Evolutionary conservation across 2,113 vertebrate genomes (phyloP).

Genomic region (Chionomys nivalis): DNA sequence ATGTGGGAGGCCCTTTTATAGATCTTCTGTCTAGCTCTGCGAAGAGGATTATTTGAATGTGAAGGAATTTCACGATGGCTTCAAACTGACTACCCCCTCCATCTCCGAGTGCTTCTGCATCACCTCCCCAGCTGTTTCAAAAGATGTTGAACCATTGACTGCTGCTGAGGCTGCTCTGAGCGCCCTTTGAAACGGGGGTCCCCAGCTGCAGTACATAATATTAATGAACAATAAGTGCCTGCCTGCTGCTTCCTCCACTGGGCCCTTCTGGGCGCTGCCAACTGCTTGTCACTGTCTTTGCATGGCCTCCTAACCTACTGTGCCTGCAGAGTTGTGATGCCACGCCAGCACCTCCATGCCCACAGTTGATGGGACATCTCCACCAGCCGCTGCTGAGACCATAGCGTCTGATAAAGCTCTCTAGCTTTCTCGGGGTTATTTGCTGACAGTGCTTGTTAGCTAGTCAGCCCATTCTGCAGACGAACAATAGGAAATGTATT

Average conservation of each 20-base stretch:
- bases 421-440: not conserved
- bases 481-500: not conserved
- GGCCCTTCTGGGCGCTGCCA: constrained; percentile 61
- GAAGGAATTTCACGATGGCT: constrained; percentile 69
- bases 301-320: not conserved
- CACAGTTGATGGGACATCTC: not conserved
- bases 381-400: not conserved
- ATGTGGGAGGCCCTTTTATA: constrained; percentile 35
- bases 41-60: constrained; percentile 62
- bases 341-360: not conserved
- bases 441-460: not conserved
- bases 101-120: constrained; percentile 64
- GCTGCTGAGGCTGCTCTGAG: constrained; percentile 65
- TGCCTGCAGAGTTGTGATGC: not conserved
- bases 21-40: constrained; percentile 39
- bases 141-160: constrained; percentile 77
- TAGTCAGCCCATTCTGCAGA: not conserved
- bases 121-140: constrained; percentile 75
- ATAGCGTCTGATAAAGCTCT: not conserved
- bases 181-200: constrained; percentile 73
- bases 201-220: constrained; percentile 56
- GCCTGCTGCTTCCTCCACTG: constrained; percentile 47
- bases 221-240: constrained; percentile 70
- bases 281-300: not conserved
- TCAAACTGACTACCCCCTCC: constrained; percentile 60